Percentiles rank a stretch among this genome's conserved stretches.
phyloP scores from a whole-genome alignment of 2,113 vertebrate species.

The Paraplagusia blochii region DNA sequence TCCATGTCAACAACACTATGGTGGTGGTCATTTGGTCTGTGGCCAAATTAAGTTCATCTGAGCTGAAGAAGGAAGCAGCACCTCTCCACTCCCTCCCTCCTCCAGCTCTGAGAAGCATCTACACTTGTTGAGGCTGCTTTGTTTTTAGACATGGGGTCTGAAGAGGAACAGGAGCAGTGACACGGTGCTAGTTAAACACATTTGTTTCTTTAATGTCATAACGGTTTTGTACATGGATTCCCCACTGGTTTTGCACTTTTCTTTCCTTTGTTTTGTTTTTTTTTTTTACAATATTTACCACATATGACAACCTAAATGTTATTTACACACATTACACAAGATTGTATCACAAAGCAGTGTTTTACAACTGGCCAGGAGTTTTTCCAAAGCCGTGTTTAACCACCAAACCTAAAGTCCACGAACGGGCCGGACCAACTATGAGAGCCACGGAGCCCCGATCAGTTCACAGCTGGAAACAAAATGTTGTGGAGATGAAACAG shows the following conservation, averaged over 20 bases:
- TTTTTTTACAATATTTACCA: conserved; percentile 81
- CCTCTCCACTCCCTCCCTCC: no score
- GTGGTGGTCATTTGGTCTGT: no score
- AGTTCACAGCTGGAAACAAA: conserved; percentile 43
- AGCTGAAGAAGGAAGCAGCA: no score
- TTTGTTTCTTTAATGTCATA: conserved; percentile 73
- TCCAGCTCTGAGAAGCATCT: no score
- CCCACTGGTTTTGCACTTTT: conserved; percentile 60
- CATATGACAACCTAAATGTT: conserved; percentile 77
- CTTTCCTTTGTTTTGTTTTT: conserved; percentile 22
- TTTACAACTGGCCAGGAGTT: conserved; percentile 52
- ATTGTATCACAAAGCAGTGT: conserved; percentile 68
- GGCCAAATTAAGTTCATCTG: no score
- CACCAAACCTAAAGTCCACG: conserved; percentile 10
- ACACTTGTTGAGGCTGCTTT: no score
- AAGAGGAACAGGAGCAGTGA: background rate
- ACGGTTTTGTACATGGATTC: conserved; percentile 70
- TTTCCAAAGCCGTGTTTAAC: conserved; percentile 32
- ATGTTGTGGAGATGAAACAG: conserved; percentile 5
- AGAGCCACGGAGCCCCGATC: conserved; percentile 11
- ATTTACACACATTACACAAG: conserved; percentile 80
- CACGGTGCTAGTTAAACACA: conserved; percentile 24
- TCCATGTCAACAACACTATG: no score
- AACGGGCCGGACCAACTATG: conserved; percentile 21
- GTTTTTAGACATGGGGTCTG: no score